A percentile compares a stretch with the other conserved stretches of the same genome.
These are phyloP conservation scores for Aleiodes leptofemur DNA, from an alignment of 2,888 invertebrate genomes.

Conservation along the genomic window DNA sequence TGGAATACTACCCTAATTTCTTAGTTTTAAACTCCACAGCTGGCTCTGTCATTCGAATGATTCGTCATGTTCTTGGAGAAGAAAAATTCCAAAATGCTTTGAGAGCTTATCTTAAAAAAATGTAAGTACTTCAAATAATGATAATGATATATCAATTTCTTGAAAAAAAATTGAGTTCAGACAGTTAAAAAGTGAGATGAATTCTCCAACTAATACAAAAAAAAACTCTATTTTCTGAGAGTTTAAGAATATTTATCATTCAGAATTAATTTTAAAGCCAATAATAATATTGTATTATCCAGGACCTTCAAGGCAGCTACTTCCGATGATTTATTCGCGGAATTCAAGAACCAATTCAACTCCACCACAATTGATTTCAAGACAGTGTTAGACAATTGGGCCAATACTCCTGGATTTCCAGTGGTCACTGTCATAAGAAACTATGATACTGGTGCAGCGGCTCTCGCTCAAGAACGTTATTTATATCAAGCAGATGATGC, in stretches of 20 bases:
- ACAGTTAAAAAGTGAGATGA: too few relatives aligned
- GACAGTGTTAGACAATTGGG: constrained; percentile 78
- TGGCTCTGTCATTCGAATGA: constrained; percentile 79
- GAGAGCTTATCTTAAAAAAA: constrained; percentile 55
- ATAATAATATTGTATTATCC: neutral
- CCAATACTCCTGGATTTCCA: constrained; percentile 82
- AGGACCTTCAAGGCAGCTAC: constrained; percentile 68
- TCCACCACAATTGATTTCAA: constrained; percentile 62
- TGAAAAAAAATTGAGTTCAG: too few relatives aligned
- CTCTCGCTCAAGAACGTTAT: constrained; percentile 74
- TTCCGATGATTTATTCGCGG: constrained; percentile 76
- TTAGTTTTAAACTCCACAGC: constrained; percentile 62
- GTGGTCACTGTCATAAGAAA: constrained; percentile 78
- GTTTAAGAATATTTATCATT: too few relatives aligned
- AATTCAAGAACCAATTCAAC: constrained; percentile 28
- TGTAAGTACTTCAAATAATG: constrained; percentile 66
- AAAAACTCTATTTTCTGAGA: too few relatives aligned
- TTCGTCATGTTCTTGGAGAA: constrained; percentile 76
- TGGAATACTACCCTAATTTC: too few relatives aligned
- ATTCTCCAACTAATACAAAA: too few relatives aligned
- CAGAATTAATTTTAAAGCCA: too few relatives aligned
- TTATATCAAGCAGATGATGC: constrained; percentile 31
- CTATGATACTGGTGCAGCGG: constrained; percentile 74
- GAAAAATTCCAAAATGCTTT: constrained; percentile 74
- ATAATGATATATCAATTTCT: too few relatives aligned